These are phyloP conservation scores for Drepanosiphum platanoidis DNA, from an alignment of 2,888 invertebrate genomes.

Conservation along the genomic window DNA sequence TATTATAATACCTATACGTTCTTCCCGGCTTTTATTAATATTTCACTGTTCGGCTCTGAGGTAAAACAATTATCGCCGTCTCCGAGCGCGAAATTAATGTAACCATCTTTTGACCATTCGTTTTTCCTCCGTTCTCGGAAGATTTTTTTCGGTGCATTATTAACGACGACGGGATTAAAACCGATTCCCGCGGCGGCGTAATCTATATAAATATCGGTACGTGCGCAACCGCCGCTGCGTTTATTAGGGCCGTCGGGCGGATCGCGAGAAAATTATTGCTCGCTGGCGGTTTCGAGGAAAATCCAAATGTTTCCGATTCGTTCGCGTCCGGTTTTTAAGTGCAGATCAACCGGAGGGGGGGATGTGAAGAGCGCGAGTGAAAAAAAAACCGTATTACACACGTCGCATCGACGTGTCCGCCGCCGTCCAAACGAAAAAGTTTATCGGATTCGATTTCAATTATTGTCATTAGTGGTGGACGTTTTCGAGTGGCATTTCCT, in stretches of 20 bases:
- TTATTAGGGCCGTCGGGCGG: not conserved
- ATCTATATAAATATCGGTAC: not conserved
- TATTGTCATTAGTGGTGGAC: no score
- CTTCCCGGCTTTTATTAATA: slow-evolving; percentile 16
- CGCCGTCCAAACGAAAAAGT: no score
- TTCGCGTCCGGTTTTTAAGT: no score
- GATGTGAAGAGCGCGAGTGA: no score
- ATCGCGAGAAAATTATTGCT: no score
- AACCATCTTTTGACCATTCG: not conserved
- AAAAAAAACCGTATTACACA: no score
- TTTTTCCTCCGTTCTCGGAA: not conserved
- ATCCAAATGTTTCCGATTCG: no score
- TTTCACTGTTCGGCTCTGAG: not conserved
- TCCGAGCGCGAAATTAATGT: slow-evolving; percentile 3
- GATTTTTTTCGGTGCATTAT: not conserved
- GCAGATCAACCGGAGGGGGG: no score
- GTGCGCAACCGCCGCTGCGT: not conserved
- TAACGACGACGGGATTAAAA: not conserved
- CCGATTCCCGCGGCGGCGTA: not conserved
- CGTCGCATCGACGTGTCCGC: no score
- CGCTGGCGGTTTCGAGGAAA: no score
- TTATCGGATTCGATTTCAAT: no score
- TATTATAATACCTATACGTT: not conserved
- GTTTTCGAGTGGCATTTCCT: no score
- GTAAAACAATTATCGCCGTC: slow-evolving; percentile 23